phyloP scores from a whole-genome alignment of 1,140 invertebrate genomes.

The Druon quercuslanigerum region DNA sequence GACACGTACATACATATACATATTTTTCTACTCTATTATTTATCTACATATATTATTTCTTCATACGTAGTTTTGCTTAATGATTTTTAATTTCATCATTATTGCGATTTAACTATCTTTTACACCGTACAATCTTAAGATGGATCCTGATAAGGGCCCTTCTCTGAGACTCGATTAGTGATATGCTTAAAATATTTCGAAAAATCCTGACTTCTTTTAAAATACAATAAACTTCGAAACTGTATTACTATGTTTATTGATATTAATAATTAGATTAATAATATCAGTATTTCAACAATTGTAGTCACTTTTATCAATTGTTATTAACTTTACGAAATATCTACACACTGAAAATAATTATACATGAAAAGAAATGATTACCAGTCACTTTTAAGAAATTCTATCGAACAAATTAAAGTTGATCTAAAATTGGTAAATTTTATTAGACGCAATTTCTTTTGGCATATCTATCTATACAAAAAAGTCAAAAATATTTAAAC shows the following conservation, averaged over 20 bases:
- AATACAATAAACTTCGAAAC: no score
- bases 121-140: constrained; percentile 54
- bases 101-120: constrained; percentile 55
- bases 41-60: constrained; percentile 70
- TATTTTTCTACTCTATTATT: constrained; percentile 69
- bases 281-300: constrained; percentile 13
- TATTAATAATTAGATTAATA: no score
- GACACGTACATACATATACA: constrained; percentile 69
- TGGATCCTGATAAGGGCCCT: constrained; percentile 60
- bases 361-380: no score
- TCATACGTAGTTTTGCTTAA: constrained; percentile 51
- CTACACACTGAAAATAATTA: no score
- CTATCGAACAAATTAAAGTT: no score
- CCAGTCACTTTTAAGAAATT: no score
- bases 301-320: constrained; percentile 38
- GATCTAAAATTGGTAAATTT: constrained; percentile 43
- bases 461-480: constrained; percentile 45
- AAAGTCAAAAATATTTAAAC: no score
- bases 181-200: no score
- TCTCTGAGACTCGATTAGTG: constrained; percentile 34
- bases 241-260: no score
- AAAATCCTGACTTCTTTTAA: constrained; percentile 26
- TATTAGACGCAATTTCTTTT: constrained; percentile 42
- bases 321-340: no score
- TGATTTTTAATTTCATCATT: constrained; percentile 48